These are phyloP conservation scores for Brachynemurus nebulosus DNA, from an alignment of 2,888 invertebrate species.

Conservation along the genomic window DNA sequence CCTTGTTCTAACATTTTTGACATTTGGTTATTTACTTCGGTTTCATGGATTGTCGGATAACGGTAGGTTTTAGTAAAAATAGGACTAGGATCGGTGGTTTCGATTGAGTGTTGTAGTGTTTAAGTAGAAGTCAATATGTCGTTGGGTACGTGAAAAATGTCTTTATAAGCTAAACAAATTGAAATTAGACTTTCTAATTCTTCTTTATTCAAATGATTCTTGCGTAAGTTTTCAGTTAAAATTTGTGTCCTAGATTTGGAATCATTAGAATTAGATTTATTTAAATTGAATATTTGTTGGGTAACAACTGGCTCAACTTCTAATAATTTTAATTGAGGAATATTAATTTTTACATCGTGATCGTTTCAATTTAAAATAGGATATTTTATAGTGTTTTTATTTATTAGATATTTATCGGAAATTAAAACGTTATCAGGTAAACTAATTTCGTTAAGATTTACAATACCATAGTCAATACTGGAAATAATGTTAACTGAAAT, in stretches of 20 bases:
- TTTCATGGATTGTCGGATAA: slow-evolving; percentile 24
- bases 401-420: too few relatives aligned
- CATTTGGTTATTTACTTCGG: slow-evolving; percentile 25
- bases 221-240: neutral
- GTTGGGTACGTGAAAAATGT: slow-evolving; percentile 19
- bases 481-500: too few relatives aligned
- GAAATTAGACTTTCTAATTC: slow-evolving; percentile 16
- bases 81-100: slow-evolving; percentile 20
- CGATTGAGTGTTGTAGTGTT: slow-evolving; percentile 24
- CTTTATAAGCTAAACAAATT: slow-evolving; percentile 6
- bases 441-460: too few relatives aligned
- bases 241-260: neutral
- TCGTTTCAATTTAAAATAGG: too few relatives aligned
- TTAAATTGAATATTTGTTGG: neutral
- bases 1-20: slow-evolving; percentile 21
- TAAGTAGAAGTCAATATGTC: slow-evolving; percentile 18
- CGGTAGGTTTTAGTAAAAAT: slow-evolving; percentile 25
- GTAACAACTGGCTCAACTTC: too few relatives aligned
- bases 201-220: slow-evolving; percentile 18
- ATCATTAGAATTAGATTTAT: neutral
- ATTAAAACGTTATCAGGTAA: too few relatives aligned
- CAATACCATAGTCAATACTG: too few relatives aligned
- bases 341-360: slow-evolving; percentile 6
- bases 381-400: too few relatives aligned
- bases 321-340: neutral